Evolutionary conservation across 2,797 vertebrate species (phyloP), one percentile per base, ranked within the genome.

Genomic region (Sebastes kiyomatsui): DNA sequence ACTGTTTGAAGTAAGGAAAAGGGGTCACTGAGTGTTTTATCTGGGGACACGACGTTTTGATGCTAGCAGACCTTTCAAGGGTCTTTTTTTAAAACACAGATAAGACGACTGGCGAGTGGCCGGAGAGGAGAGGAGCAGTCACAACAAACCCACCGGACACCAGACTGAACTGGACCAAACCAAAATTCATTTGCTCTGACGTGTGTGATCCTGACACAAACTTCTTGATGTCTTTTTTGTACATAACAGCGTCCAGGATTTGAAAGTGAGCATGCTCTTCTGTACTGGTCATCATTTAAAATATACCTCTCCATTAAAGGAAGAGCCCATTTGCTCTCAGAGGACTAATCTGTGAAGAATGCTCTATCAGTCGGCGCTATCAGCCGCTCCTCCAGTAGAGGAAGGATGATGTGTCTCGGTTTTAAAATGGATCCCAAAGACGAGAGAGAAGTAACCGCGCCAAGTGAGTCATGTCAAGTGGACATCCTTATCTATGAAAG

Each of bases 391-490:
- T 95, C 88, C 82, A 87, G 77, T 58, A 75, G 81, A 87, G 88
- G 91, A 93, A 87, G 89, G 81, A 61, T 54, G 85, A 80, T 73
- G 90, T 93, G 93, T 92, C 86, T 82, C 16, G 0, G 79, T 89
- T 95, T 95, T 93, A 93, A 95, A 95, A 95, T 91, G 93, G 91
- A 93, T 75, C 88, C 89, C 67, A 79, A 91, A 90, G 89, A 94
- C 93, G 83, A 90, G 92, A 88, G 90, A 80, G 84, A 72, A 58
- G 76, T 27, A 85, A 87, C 68, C 11, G 14, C 9, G 49, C 83
- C 91, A 95, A 87, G 92, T 93, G 94, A 93, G 89, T 91, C 59
- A 54, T 88, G 93, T 96, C 92, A 95, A 96, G 95, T 96, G 95
- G 92, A 85, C 89, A 9, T 88, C 69, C 92, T 95, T 96, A 96